Evolutionary conservation across 2,888 invertebrate species (phyloP).

Genomic region (Phengaris alcon): DNA sequence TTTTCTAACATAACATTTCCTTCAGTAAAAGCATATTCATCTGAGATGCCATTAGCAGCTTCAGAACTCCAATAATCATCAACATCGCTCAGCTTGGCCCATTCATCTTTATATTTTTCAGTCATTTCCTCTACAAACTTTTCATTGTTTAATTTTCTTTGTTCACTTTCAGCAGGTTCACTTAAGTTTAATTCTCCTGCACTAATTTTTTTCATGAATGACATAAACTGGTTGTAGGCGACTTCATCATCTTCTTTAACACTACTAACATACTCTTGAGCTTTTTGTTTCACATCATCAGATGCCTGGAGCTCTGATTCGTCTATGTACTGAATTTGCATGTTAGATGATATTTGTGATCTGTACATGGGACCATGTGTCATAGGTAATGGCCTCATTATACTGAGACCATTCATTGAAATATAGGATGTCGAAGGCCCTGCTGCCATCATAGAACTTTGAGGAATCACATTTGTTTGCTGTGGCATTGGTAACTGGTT

Average conservation of each 20-base stretch:
- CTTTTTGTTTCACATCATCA: constrained; percentile 72
- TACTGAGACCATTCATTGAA: constrained; percentile 48
- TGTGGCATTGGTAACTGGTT: constrained; percentile 62
- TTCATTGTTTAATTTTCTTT: constrained; percentile 63
- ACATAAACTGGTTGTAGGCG: constrained; percentile 89
- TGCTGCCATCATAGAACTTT: constrained; percentile 43
- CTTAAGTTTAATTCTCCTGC: constrained; percentile 82
- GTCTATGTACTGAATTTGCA: constrained; percentile 65
- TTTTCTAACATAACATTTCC: constrained; percentile 91
- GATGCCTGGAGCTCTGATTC: constrained; percentile 56
- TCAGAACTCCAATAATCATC: constrained; percentile 84
- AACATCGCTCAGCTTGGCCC: constrained; percentile 86
- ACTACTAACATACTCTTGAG: constrained; percentile 78
- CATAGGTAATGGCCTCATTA: constrained; percentile 51
- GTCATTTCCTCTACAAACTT: constrained; percentile 73
- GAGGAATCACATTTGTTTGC: constrained; percentile 45
- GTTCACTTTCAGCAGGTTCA: constrained; percentile 59
- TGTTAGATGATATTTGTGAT: constrained; percentile 50
- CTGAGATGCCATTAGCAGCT: constrained; percentile 64
- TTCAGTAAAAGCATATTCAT: constrained; percentile 89
- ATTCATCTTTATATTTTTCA: constrained; percentile 85
- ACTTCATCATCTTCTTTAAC: constrained; percentile 83
- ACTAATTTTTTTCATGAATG: constrained; percentile 88
- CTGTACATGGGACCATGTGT: constrained; percentile 48
- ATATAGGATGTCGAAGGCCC: constrained; percentile 56